Conservation (phyloP, 1,140 invertebrate species). For the Bicyclus anynana region DNA sequence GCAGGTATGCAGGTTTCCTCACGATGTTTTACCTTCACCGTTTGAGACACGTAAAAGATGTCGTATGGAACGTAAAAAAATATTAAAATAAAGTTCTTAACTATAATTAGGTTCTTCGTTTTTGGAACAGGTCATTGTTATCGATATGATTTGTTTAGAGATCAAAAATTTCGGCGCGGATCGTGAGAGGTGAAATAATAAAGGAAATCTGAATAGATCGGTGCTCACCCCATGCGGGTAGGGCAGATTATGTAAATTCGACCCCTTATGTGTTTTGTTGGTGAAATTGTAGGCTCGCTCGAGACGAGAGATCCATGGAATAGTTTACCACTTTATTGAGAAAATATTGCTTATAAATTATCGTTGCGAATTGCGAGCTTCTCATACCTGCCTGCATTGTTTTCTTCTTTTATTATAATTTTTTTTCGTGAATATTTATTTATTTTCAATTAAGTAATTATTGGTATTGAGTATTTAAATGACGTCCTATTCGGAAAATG, state of each 20-base stretch:
- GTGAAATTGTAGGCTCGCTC: slow-evolving; percentile 45
- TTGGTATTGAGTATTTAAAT: too few relatives aligned
- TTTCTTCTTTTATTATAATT: too few relatives aligned
- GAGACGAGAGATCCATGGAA: slow-evolving; percentile 22
- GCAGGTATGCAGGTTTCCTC: too few relatives aligned
- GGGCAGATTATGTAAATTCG: slow-evolving; percentile 63
- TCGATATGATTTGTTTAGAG: neutral
- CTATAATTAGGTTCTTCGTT: too few relatives aligned
- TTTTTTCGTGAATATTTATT: too few relatives aligned
- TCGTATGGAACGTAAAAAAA: too few relatives aligned
- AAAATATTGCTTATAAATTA: slow-evolving; percentile 20
- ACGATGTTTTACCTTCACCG: too few relatives aligned
- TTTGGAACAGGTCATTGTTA: neutral
- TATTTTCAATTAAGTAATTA: too few relatives aligned
- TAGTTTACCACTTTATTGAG: slow-evolving; percentile 29
- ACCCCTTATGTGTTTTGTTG: slow-evolving; percentile 60
- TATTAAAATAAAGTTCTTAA: too few relatives aligned
- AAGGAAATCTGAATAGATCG: slow-evolving; percentile 57
- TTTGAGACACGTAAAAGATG: too few relatives aligned
- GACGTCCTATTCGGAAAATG: too few relatives aligned
- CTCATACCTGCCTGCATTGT: too few relatives aligned
- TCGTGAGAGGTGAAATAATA: slow-evolving; percentile 61
- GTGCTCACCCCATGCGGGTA: slow-evolving; percentile 40
- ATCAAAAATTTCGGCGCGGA: slow-evolving; percentile 44
- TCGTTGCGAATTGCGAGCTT: slow-evolving; percentile 3